Evolutionary conservation across 2,113 vertebrate genomes (phyloP), one percentile per base, ranked within the genome.

Genomic region (Pampusana beccarii): DNA sequence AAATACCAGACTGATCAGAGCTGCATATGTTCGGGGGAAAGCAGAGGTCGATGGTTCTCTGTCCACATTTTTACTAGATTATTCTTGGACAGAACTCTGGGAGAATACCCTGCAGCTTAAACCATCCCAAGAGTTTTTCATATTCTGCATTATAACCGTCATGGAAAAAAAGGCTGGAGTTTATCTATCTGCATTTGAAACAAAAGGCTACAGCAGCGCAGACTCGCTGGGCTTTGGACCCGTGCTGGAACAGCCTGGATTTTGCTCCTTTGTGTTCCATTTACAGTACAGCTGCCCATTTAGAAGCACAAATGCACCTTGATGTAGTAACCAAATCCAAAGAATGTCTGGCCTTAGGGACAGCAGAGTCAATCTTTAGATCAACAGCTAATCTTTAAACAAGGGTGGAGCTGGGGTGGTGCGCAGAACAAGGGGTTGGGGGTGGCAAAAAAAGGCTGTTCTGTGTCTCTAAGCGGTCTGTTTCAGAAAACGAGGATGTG

Each of bases 1-100:
- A 98, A 99, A 98, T 98, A 98, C 98, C 98, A 98, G 98, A 98
- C 98, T 98, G 98, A 98, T 98, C 98, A 98, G 98, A 98, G 97
- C 98, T 98, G 95, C 98, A 98, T 98, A 98, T 98, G 98, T 98
- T 98, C 96, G 6, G 98, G 98, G 97, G 98, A 98, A 98, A 98
- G 97, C 97, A 95, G 97, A 98, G 98, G 98, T 98, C 98, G 98
- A 97, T 97, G 97, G 98, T 98, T 98, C 98, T 98, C 98, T 98
- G 98, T 98, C 98, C 98, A 98, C 98, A 98, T 98, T 98, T 98
- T 98, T 97, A 97, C 98, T 98, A 98, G 98, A 98, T 98, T 98
- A 98, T 98, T 98, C 98, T 98, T 98, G 98, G 98, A 98, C 98
- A 98, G 98, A 98, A 98, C 98, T 98, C 98, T 97, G 96, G 97